Base-by-base conservation (phyloP, 2,888 invertebrate genomes). In the Mythimna loreyi region DNA sequence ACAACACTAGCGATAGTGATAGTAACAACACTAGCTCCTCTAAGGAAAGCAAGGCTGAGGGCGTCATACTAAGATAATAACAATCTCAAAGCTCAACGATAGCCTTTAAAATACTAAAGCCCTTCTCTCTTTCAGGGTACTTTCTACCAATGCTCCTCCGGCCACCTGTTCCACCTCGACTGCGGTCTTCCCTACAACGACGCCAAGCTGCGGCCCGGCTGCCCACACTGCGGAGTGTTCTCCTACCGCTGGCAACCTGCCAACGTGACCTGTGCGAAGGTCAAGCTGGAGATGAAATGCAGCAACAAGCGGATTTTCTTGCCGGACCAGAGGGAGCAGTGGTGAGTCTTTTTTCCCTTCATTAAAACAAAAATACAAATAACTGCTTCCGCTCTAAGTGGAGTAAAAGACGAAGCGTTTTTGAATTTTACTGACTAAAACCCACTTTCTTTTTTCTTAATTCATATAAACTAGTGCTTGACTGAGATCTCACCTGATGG, bases 101-200 rank as follows among this genome's bases (percentile, higher is more conserved):
- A 40, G 25, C 3, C 9, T 28, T 28, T 4, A 36, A 50, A 49
- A 21, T 50, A 13, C 16, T 43, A 16, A 63, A 11, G 6, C 9
- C n/a, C 19, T 28, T 1, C 7, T 25, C 1, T 28, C 19, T 36
- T 50, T 2, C 92, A 98, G 98, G 99, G 99, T 5, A 97, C 96
- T 81, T 99, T 99, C 95, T 97, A 97, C 85, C 97, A 98, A 84
- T 99, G 99, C 91, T 96, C 96, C 61, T 94, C 96, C 68, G 96
- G 97, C 25, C 99, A 99, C 92, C 97, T 98, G 80, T 99, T 98
- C 92, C 99, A 99, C 93, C 94, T 97, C 66, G 97, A 97, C 66
- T 99, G 99, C 88, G 97, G 97, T 19, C 90, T 97, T n/a, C 93
- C 94, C 0, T 86, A 85, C 84, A 86, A 80, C 77, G 92, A 91